phyloP scores from a whole-genome alignment of 2,113 vertebrate species.

The Plotosus lineatus region DNA sequence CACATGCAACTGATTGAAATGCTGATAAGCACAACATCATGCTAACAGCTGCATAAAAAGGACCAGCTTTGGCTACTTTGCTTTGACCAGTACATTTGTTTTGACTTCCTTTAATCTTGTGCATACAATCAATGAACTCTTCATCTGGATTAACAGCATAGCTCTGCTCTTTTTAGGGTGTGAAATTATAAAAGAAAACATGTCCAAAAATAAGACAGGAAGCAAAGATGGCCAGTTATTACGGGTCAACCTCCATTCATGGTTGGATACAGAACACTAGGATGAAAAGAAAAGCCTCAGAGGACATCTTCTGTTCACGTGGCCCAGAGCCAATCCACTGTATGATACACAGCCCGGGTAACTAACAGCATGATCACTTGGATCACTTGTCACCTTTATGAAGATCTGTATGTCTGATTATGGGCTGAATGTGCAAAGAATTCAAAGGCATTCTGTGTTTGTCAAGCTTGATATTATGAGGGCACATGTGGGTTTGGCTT shows the following conservation, averaged over 20 bases:
- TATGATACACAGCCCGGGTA: slow-evolving; percentile 54
- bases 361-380: slow-evolving; percentile 59
- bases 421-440: slow-evolving; percentile 49
- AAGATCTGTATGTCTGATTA: slow-evolving; percentile 69
- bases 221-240: slow-evolving; percentile 59
- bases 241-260: slow-evolving; percentile 40
- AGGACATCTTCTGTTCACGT: slow-evolving; percentile 45
- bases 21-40: slow-evolving; percentile 66
- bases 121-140: slow-evolving; percentile 60
- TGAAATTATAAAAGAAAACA: slow-evolving; percentile 35
- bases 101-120: slow-evolving; percentile 68
- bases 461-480: slow-evolving; percentile 65
- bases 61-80: slow-evolving; percentile 58
- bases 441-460: slow-evolving; percentile 70
- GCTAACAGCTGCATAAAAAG: slow-evolving; percentile 40
- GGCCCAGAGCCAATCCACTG: slow-evolving; percentile 56
- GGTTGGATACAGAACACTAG: slow-evolving; percentile 45
- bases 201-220: slow-evolving; percentile 45
- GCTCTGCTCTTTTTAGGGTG: slow-evolving; percentile 33
- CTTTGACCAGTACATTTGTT: slow-evolving; percentile 61
- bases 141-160: slow-evolving; percentile 54
- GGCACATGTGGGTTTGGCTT: slow-evolving; percentile 64
- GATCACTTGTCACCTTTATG: slow-evolving; percentile 68
- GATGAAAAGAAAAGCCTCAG: slow-evolving; percentile 52
- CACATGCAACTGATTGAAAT: slow-evolving; percentile 62